phyloP scores from a whole-genome alignment of 2,113 vertebrate genomes.

The Channa maculata region DNA sequence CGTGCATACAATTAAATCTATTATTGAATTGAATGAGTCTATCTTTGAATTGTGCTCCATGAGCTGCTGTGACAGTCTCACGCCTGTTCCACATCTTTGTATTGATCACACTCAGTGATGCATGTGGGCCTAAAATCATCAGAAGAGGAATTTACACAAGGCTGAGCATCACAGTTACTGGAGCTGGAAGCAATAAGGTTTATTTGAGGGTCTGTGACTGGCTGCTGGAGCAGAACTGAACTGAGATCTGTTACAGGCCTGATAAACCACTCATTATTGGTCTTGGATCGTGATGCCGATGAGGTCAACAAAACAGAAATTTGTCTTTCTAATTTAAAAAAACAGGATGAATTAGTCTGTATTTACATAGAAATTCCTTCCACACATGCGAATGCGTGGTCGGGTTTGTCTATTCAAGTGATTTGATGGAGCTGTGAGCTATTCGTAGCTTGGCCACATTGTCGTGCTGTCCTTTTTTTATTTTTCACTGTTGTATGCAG shows the following conservation, averaged over 20 bases:
- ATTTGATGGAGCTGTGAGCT: too few species aligned
- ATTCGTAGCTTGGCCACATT: too few species aligned
- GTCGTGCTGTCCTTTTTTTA: too few species aligned
- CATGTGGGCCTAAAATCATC: neutral
- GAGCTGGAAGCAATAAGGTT: neutral
- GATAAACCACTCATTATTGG: constrained; percentile 2
- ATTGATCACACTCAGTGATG: neutral
- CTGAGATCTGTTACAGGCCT: constrained; percentile 8
- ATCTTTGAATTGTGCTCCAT: too few species aligned
- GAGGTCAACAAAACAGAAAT: neutral
- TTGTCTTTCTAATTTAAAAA: neutral
- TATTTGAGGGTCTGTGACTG: neutral
- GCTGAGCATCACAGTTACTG: neutral
- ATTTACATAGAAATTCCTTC: too few species aligned
- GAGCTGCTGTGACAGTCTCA: neutral
- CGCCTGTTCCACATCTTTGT: too few species aligned
- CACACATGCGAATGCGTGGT: too few species aligned
- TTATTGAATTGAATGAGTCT: too few species aligned
- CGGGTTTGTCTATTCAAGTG: too few species aligned
- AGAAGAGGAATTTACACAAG: neutral
- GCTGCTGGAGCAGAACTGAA: constrained; percentile 13
- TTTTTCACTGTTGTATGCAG: too few species aligned
- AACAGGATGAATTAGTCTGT: too few species aligned
- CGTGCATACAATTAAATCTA: too few species aligned
- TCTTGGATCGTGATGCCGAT: neutral